These are phyloP conservation scores for Xanthorhoe designata DNA, from an alignment of 2,888 invertebrate species.

Conservation along the genomic window DNA sequence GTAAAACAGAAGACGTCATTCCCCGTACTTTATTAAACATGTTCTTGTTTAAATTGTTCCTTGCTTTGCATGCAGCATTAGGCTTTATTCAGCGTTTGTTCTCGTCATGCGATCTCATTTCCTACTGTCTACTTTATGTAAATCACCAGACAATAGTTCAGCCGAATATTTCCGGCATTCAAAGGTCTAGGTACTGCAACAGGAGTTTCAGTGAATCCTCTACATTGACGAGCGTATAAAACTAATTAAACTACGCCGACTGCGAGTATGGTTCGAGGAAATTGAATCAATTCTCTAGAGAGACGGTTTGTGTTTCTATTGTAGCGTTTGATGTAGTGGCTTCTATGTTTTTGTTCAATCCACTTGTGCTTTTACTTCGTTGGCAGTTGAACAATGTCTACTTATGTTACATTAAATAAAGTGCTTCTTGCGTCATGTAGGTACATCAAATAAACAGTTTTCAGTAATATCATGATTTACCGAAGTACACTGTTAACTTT, in stretches of 20 bases:
- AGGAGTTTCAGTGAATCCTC: constrained; percentile 21
- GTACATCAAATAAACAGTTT: too few relatives aligned
- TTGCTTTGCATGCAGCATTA: constrained; percentile 11
- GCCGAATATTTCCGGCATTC: constrained; percentile 25
- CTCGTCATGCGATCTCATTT: constrained; percentile 32
- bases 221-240: constrained; percentile 33
- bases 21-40: background rate
- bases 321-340: constrained; percentile 4
- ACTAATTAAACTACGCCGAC: constrained; percentile 39
- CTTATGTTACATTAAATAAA: background rate
- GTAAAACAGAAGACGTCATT: constrained; percentile 5
- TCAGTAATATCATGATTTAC: too few relatives aligned
- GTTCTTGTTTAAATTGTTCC: background rate
- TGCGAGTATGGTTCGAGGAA: constrained; percentile 29
- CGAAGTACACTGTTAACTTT: too few relatives aligned
- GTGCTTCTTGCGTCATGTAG: background rate
- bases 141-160: constrained; percentile 29
- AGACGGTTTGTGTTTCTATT: constrained; percentile 17
- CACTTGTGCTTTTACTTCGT: background rate
- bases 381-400: background rate
- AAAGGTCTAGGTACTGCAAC: constrained; percentile 10
- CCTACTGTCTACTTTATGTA: constrained; percentile 34
- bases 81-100: constrained; percentile 21
- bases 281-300: constrained; percentile 38
- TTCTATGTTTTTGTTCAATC: background rate